A percentile compares a stretch with the other conserved stretches of the same genome.
Conservation (phyloP, 2,888 invertebrate genomes). For the Rotaria sp. region DNA sequence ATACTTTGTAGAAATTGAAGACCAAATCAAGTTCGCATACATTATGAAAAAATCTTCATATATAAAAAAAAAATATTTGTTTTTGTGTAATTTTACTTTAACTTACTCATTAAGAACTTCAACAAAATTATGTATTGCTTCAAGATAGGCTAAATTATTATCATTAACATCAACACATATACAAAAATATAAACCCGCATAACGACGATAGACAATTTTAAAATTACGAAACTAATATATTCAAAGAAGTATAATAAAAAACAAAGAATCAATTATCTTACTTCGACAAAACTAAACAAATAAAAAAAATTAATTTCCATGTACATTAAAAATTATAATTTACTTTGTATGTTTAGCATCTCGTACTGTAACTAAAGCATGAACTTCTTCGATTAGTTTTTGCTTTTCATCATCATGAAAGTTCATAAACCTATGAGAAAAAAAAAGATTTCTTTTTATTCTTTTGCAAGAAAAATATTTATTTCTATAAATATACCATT, state of each 20-base stretch:
- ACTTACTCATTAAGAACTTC: conserved; percentile 83
- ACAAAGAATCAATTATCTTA: conserved; percentile 55
- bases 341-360: conserved; percentile 95
- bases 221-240: conserved; percentile 87
- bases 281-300: conserved; percentile 75
- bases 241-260: neutral
- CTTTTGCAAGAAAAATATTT: no score
- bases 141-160: conserved; percentile 94
- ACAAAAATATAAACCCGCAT: conserved; percentile 97
- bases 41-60: conserved; percentile 71
- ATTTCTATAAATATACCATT: conserved; percentile 72
- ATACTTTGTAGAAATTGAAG: conserved; percentile 93
- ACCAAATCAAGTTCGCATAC: conserved; percentile 98
- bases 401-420: conserved; percentile 99
- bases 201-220: conserved; percentile 96
- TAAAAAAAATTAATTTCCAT: neutral
- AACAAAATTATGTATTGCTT: conserved; percentile 98
- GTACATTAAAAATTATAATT: neutral
- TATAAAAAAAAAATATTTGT: neutral
- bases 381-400: conserved; percentile 94
- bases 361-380: conserved; percentile 94
- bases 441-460: no score
- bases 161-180: conserved; percentile 99
- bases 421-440: conserved; percentile 61
- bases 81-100: neutral